These are phyloP conservation scores for Platorchestia sp. DNA, from an alignment of 1,140 invertebrate genomes.

Conservation along the genomic window DNA sequence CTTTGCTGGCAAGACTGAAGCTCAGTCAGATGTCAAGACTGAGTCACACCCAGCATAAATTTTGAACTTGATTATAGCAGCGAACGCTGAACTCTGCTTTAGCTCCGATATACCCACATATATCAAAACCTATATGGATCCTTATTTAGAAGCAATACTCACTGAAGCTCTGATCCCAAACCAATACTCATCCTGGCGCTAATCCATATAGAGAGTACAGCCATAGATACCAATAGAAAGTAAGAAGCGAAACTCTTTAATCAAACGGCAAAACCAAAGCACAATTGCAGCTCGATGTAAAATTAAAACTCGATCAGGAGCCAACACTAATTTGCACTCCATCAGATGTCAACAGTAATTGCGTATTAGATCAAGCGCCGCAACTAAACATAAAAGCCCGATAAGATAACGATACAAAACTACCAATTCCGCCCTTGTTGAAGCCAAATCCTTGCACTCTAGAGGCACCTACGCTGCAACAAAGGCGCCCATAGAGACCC, in stretches of 20 bases:
- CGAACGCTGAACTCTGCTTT: background rate
- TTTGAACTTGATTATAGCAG: background rate
- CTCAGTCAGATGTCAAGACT: background rate
- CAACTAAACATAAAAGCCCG: background rate
- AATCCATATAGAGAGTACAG: background rate
- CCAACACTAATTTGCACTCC: background rate
- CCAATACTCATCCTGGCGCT: background rate
- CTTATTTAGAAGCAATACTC: background rate
- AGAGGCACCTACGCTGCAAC: background rate
- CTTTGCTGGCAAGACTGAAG: background rate
- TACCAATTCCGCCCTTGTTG: background rate
- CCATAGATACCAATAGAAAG: background rate
- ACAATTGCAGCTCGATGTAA: background rate
- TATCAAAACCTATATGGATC: background rate
- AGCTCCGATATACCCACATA: background rate
- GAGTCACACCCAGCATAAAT: background rate
- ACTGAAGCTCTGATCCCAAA: background rate
- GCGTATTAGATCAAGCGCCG: background rate
- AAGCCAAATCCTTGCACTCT: background rate
- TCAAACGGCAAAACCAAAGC: background rate
- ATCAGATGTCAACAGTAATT: conserved; percentile 9
- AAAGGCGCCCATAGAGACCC: background rate
- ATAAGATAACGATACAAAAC: conserved; percentile 1
- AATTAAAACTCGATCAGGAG: background rate
- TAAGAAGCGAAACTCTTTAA: background rate